Conservation (phyloP, 2,888 invertebrate genomes). For the Melipona bicolor region DNA sequence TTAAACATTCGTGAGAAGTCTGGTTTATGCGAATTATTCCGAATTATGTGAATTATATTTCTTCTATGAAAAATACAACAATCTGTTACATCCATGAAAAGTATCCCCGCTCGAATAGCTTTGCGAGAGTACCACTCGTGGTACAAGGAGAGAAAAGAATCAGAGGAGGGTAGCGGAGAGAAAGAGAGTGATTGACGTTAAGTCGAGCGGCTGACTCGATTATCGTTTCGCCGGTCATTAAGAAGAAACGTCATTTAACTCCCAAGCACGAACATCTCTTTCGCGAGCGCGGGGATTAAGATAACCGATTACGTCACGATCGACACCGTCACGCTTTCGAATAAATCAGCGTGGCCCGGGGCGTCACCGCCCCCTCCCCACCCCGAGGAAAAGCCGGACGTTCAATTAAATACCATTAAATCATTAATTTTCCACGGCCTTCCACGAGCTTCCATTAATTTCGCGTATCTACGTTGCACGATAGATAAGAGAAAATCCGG, state of each 20-base stretch:
- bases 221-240: slow-evolving; percentile 76
- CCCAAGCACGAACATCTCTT: slow-evolving; percentile 30
- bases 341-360: slow-evolving; percentile 57
- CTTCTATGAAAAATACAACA: neutral
- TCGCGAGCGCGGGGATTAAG: slow-evolving; percentile 67
- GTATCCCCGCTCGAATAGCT: neutral
- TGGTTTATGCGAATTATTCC: too few species aligned
- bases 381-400: slow-evolving; percentile 56
- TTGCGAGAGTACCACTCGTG: neutral
- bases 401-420: slow-evolving; percentile 59
- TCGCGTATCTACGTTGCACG: slow-evolving; percentile 3
- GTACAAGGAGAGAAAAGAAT: neutral
- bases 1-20: too few species aligned
- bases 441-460: slow-evolving; percentile 48
- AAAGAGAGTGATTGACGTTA: slow-evolving; percentile 74
- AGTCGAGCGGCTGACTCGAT: slow-evolving; percentile 76
- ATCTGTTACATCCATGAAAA: neutral
- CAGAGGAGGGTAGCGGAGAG: neutral
- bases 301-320: slow-evolving; percentile 68
- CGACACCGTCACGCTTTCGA: slow-evolving; percentile 53
- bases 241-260: slow-evolving; percentile 68
- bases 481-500: neutral
- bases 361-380: neutral
- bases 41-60: too few species aligned
- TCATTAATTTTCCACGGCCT: slow-evolving; percentile 59